These are phyloP conservation scores for Colistium nudipinnis DNA, from an alignment of 2,113 vertebrate species.

Conservation along the genomic window DNA sequence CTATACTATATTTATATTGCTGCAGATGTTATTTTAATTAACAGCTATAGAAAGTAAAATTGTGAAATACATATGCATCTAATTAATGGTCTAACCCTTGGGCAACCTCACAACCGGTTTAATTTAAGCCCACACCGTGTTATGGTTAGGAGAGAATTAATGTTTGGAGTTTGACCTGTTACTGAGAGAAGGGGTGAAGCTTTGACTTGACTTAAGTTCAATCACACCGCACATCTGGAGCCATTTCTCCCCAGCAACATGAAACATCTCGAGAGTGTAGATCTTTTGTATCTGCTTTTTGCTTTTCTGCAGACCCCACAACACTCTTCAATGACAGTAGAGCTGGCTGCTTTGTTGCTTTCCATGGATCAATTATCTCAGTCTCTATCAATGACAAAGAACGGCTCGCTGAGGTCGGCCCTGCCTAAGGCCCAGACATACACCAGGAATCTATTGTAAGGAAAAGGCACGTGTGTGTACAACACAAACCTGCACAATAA, in stretches of 20 bases:
- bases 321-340: conserved; percentile 61
- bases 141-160: conserved; percentile 29
- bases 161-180: conserved; percentile 51
- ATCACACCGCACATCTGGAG: conserved; percentile 51
- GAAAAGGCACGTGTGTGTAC: conserved; percentile 54
- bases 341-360: conserved; percentile 62
- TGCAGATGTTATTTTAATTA: conserved; percentile 4
- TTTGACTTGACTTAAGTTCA: conserved; percentile 48
- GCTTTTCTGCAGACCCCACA: conserved; percentile 46
- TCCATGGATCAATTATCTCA: conserved; percentile 76
- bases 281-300: conserved; percentile 41
- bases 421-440: conserved; percentile 43
- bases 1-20: not conserved
- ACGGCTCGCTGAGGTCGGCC: conserved; percentile 51
- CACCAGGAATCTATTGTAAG: conserved; percentile 60
- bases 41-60: conserved; percentile 1
- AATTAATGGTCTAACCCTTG: conserved; percentile 8
- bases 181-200: conserved; percentile 39
- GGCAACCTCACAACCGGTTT: conserved; percentile 9
- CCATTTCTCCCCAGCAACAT: conserved; percentile 53
- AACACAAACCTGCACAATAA: conserved; percentile 65
- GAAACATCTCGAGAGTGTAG: conserved; percentile 45
- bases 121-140: conserved; percentile 22
- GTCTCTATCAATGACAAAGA: conserved; percentile 73
- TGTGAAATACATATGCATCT: not conserved